phyloP scores from a whole-genome alignment of 2,797 vertebrate species.

The Gymnothorax javanicus region DNA sequence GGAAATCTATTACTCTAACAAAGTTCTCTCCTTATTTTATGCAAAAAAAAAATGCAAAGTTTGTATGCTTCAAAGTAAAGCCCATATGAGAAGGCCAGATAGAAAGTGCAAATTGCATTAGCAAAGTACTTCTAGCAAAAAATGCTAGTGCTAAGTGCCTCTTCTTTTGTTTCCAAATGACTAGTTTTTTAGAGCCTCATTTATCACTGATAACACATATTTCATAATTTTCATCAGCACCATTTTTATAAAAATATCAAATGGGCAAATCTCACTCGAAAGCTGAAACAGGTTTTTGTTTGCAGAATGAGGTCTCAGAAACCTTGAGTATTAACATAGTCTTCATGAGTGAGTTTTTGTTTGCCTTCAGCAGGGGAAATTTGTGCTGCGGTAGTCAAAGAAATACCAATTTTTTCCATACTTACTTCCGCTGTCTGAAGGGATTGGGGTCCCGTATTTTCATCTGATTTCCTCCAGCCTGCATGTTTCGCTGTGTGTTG shows the following conservation, averaged over 20 bases:
- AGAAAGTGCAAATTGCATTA: neutral
- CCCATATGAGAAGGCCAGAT: neutral
- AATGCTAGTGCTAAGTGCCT: neutral
- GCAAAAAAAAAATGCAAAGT: neutral
- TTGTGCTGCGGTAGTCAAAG: slow-evolving; percentile 7
- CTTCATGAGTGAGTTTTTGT: neutral
- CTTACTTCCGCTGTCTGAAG: slow-evolving; percentile 58
- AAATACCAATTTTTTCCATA: slow-evolving; percentile 22
- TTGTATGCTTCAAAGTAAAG: neutral
- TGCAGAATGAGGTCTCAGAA: neutral
- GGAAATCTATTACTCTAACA: neutral
- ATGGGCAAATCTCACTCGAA: neutral
- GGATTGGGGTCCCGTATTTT: slow-evolving; percentile 43
- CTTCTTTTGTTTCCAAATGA: neutral
- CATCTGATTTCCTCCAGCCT: slow-evolving; percentile 36
- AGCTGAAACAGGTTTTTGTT: neutral
- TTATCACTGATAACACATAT: neutral
- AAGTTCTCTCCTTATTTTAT: neutral
- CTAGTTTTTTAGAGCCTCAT: neutral
- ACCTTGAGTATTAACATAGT: neutral
- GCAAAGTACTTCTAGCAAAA: neutral
- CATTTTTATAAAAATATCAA: neutral
- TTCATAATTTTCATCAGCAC: neutral
- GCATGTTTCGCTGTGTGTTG: slow-evolving; percentile 47
- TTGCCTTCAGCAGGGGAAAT: slow-evolving; percentile 33